phyloP scores from a whole-genome alignment of 2,797 vertebrate species.

The Mus spretus region DNA sequence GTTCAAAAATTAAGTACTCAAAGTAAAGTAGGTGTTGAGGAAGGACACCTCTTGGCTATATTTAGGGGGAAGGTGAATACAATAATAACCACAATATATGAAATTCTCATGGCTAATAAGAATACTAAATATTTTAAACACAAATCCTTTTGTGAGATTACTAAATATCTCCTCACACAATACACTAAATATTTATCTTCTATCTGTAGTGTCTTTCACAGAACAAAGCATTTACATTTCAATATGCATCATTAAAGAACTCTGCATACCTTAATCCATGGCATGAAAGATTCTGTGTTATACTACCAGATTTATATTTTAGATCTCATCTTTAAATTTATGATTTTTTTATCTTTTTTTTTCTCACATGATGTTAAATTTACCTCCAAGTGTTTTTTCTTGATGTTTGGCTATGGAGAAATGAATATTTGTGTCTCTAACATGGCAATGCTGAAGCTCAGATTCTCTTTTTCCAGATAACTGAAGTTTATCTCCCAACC shows the following conservation, averaged over 20 bases:
- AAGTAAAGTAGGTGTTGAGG: not conserved
- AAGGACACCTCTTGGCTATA: not conserved
- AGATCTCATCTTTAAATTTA: not conserved
- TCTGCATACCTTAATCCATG: not conserved
- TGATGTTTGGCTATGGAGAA: not conserved
- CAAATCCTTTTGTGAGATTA: not conserved
- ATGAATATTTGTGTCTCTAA: not conserved
- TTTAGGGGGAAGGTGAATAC: not conserved
- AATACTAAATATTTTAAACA: not conserved
- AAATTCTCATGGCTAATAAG: not conserved
- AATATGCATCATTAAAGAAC: not conserved
- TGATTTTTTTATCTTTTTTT: not conserved
- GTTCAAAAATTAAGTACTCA: not conserved
- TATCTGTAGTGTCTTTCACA: not conserved
- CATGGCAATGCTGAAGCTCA: not conserved
- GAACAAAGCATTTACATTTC: conserved; percentile 24
- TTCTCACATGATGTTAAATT: not conserved
- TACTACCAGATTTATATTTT: not conserved
- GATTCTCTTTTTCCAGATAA: not conserved
- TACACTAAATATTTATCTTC: not conserved
- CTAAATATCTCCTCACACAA: not conserved
- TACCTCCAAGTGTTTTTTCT: not conserved
- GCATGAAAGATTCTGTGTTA: not conserved
- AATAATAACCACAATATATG: not conserved
- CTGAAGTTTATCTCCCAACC: not conserved